Conservation (phyloP, 35 echinoderm and acorn worm species). For the Chiridota heheva region DNA sequence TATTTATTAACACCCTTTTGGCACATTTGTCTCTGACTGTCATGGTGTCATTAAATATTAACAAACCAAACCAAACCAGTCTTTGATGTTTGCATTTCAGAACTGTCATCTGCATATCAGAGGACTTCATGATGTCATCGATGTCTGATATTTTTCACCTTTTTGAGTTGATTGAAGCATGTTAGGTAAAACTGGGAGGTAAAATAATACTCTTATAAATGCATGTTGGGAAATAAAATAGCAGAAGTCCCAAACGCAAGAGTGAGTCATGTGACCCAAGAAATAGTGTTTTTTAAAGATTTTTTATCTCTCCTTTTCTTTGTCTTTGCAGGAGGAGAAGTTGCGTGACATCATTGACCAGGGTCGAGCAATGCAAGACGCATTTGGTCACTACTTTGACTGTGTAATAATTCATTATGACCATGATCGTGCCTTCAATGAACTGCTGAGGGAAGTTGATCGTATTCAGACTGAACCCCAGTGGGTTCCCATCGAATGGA, state of each 20-base stretch:
- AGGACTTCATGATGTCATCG: no score
- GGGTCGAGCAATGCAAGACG: constrained; percentile 88
- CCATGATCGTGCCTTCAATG: constrained; percentile 81
- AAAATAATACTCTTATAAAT: not conserved
- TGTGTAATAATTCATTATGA: constrained; percentile 92
- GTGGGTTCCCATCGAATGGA: constrained; percentile 89
- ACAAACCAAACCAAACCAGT: no score
- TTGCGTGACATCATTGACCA: constrained; percentile 93
- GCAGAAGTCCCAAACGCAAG: not conserved
- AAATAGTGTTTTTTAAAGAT: not conserved
- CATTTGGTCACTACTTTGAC: constrained; percentile 97
- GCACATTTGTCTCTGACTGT: no score
- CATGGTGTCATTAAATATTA: no score
- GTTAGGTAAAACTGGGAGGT: no score
- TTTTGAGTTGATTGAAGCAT: no score
- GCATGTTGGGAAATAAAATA: not conserved
- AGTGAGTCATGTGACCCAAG: not conserved
- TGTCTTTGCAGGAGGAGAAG: constrained; percentile 73
- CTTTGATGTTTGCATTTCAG: no score
- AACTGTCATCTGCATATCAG: no score
- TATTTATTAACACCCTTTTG: no score
- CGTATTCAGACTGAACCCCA: constrained; percentile 86
- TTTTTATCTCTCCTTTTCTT: no score
- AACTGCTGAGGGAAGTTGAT: constrained; percentile 70
- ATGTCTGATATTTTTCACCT: no score